Evolutionary conservation across 1,140 invertebrate species (phyloP).

Genomic region (Bombus vancouverensis): DNA sequence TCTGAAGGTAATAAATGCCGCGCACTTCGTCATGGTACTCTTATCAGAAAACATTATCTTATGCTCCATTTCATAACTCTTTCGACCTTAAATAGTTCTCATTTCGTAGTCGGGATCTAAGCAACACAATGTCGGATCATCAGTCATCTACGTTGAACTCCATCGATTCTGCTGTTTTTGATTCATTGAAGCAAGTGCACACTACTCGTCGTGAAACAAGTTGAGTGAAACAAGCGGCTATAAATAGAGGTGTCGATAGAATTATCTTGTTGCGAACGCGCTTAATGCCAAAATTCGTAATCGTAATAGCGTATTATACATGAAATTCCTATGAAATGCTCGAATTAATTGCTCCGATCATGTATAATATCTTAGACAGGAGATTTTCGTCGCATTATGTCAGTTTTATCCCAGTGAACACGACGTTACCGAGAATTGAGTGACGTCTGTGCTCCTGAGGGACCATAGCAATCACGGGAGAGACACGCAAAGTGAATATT

Average conservation of each 20-base stretch:
- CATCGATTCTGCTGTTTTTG: background rate
- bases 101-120: background rate
- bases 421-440: background rate
- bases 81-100: constrained; percentile 1
- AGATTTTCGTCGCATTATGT: background rate
- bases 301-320: background rate
- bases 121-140: background rate
- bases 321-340: background rate
- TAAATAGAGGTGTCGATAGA: background rate
- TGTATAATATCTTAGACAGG: too few species aligned
- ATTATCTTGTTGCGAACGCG: background rate
- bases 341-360: background rate
- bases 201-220: background rate
- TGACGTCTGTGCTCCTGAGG: background rate
- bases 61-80: background rate
- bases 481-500: background rate
- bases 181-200: background rate
- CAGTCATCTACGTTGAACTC: background rate
- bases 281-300: background rate
- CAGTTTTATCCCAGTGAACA: background rate
- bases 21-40: background rate
- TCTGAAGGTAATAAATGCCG: background rate
- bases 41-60: constrained; percentile 28
- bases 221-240: too few species aligned
- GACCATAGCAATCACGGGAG: background rate